phyloP scores from a whole-genome alignment of 2,797 vertebrate genomes.

The Poecilia velifera region DNA sequence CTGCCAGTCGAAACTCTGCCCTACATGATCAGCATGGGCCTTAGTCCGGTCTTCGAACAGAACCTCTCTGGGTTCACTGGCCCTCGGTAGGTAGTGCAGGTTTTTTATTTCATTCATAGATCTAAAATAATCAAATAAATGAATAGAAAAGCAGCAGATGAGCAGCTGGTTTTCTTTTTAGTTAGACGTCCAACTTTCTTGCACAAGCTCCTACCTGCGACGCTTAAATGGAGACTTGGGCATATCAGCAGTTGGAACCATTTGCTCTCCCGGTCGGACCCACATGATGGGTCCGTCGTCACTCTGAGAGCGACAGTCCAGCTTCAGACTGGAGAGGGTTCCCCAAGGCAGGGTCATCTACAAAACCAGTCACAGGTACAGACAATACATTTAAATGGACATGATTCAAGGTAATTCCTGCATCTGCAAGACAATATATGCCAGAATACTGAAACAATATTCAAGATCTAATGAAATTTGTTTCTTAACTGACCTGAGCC shows the following conservation, averaged over 20 bases:
- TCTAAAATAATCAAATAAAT: conserved; percentile 67
- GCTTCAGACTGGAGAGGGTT: conserved; percentile 91
- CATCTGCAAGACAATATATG: background rate
- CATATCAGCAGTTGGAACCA: conserved; percentile 98
- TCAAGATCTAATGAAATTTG: background rate
- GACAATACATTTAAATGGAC: background rate
- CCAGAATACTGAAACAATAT: background rate
- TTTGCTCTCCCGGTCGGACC: conserved; percentile 97
- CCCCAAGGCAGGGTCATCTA: conserved; percentile 99
- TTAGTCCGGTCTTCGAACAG: conserved; percentile 97
- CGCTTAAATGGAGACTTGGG: conserved; percentile 98
- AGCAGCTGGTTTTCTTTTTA: background rate
- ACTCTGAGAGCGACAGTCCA: conserved; percentile 96
- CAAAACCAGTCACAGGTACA: conserved; percentile 24
- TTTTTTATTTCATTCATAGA: conserved; percentile 99
- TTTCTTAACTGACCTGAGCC: background rate
- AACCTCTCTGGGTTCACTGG: conserved; percentile 95
- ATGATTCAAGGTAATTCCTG: background rate
- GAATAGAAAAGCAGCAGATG: background rate
- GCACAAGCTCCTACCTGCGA: conserved; percentile 83
- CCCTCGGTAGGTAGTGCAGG: conserved; percentile 95
- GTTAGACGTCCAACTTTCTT: background rate
- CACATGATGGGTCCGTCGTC: conserved; percentile 99
- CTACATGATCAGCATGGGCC: conserved; percentile 97
- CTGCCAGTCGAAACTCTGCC: conserved; percentile 99